A percentile compares a stretch with the other conserved stretches of the same genome.
These are phyloP conservation scores for Drosophila ochracea DNA, from an alignment of 2,888 invertebrate species.

Conservation along the genomic window DNA sequence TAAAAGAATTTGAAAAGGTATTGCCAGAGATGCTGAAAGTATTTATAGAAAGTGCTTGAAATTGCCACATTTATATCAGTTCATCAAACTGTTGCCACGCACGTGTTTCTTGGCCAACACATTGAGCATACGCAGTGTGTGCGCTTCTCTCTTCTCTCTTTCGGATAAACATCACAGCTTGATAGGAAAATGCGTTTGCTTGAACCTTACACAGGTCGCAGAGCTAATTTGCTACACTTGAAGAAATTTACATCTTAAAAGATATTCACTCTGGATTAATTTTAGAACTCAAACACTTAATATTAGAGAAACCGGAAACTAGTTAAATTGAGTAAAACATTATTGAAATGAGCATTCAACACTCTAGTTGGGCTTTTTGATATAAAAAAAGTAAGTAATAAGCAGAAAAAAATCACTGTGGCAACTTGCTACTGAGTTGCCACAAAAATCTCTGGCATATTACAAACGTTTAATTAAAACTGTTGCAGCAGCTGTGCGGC, in stretches of 20 bases:
- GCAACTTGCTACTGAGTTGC: constrained; percentile 19
- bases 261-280: neutral
- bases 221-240: neutral
- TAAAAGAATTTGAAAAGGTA: constrained; percentile 3
- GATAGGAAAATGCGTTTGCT: constrained; percentile 29
- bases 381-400: neutral
- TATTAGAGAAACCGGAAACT: neutral
- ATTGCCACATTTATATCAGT: constrained; percentile 36
- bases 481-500: constrained; percentile 60
- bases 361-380: neutral
- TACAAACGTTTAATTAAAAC: constrained; percentile 66
- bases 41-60: constrained; percentile 50
- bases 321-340: neutral
- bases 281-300: neutral
- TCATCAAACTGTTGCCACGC: constrained; percentile 42
- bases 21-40: constrained; percentile 50
- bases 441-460: constrained; percentile 5
- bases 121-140: constrained; percentile 45
- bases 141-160: neutral
- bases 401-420: constrained; percentile 18
- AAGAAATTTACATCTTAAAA: neutral
- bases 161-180: neutral
- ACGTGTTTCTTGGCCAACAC: constrained; percentile 29
- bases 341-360: neutral
- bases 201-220: constrained; percentile 44